Base-by-base conservation (phyloP, 1,140 invertebrate genomes). In the Lithobius niger region DNA sequence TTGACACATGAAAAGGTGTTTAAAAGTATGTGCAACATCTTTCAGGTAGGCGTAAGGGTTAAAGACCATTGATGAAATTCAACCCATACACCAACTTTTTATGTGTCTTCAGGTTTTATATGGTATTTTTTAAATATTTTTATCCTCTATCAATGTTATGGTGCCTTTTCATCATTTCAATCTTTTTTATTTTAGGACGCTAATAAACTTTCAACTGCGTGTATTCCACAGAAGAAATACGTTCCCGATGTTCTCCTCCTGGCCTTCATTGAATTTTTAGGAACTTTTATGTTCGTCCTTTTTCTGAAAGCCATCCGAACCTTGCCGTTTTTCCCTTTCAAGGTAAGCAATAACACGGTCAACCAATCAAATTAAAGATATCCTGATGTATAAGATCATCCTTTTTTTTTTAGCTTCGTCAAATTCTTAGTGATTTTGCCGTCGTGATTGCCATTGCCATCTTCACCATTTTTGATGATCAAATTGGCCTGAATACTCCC, bases 201-300 rank as follows among this genome's bases (percentile, higher is more conserved):
- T n/a, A n/a, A n/a, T n/a, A n/a, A n/a, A n/a, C n/a, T n/a, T n/a
- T n/a, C n/a, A n/a, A n/a, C n/a, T n/a, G n/a, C n/a, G n/a, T n/a
- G n/a, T n/a, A n/a, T n/a, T n/a, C n/a, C n/a, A n/a, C n/a, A n/a
- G n/a, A 40, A 10, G 18, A 40, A 40, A 40, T 85, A 86, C 64
- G 80, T 85, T 44, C 86, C 93, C 55, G 91, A 99, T 73, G 88
- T 97, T 59, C 97, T 94, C 73, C 81, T 98, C 54, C 91, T 99
- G 83, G 97, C 93, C 56, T 79, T 94, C 62, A 79, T 97, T 48
- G 77, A 98, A 57, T 97, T 97, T 71, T 67, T 91, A 59, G 89
- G 90, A 57, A 99, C 96, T 19, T 99, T 97, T 70, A 71, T 84
- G 24, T 77, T 97, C 57, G 91, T 94, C 26, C 77, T 90, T 36